Evolutionary conservation across 2,797 vertebrate species (phyloP).

Genomic region (Cyprinella venusta): DNA sequence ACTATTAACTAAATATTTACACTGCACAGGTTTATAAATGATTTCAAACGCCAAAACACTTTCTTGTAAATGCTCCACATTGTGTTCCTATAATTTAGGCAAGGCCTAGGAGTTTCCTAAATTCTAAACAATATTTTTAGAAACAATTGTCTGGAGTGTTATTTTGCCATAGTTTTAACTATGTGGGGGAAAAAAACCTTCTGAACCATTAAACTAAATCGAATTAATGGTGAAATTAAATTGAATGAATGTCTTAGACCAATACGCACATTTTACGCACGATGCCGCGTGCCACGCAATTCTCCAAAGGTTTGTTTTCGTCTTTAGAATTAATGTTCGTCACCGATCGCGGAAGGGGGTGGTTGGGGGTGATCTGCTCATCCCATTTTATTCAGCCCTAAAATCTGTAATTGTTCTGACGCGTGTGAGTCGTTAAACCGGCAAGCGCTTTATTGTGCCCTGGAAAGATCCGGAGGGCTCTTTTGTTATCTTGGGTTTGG

Average conservation of each 20-base stretch:
- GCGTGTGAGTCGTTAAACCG: constrained; percentile 70
- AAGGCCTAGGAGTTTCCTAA: background rate
- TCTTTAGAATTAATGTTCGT: constrained; percentile 3
- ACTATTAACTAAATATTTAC: constrained; percentile 4
- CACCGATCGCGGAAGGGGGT: constrained; percentile 4
- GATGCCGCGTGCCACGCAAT: constrained; percentile 60
- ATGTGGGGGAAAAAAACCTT: no score
- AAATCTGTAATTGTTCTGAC: constrained; percentile 67
- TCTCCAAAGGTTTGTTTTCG: constrained; percentile 52
- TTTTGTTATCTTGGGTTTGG: constrained; percentile 66
- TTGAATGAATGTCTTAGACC: no score
- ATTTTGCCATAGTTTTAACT: background rate
- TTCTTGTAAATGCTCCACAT: background rate
- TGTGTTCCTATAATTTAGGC: background rate
- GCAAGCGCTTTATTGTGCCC: constrained; percentile 62
- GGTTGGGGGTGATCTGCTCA: constrained; percentile 38
- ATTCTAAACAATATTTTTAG: background rate
- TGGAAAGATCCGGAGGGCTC: constrained; percentile 64
- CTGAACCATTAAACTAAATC: no score
- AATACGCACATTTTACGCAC: background rate
- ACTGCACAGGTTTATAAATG: background rate
- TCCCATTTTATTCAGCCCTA: constrained; percentile 63
- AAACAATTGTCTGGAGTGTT: background rate
- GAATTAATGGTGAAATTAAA: no score
- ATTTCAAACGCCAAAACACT: background rate